Evolutionary conservation across 2,888 invertebrate species (phyloP).

Genomic region (Chesias legatella): DNA sequence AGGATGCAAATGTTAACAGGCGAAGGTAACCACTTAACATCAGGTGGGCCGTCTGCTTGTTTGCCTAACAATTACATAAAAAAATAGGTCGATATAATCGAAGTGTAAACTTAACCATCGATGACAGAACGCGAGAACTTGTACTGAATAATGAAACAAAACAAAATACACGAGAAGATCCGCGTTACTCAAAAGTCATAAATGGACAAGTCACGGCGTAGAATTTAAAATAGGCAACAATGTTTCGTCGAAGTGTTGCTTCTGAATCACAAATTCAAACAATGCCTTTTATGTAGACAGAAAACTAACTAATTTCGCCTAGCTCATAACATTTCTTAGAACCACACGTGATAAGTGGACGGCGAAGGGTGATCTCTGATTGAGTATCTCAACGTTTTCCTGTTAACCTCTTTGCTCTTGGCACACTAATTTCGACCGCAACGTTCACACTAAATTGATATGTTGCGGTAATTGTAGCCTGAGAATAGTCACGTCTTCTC

Average conservation of each 20-base stretch:
- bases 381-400: constrained; percentile 23
- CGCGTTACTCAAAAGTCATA: constrained; percentile 11
- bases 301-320: constrained; percentile 4
- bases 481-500: constrained; percentile 28
- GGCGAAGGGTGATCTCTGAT: constrained; percentile 20
- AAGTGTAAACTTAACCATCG: too few species aligned
- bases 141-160: neutral
- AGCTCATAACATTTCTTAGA: constrained; percentile 11
- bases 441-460: constrained; percentile 27
- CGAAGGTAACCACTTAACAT: too few species aligned
- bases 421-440: constrained; percentile 25
- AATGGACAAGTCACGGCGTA: constrained; percentile 3
- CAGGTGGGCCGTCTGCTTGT: too few species aligned
- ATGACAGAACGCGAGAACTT: neutral
- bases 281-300: constrained; percentile 7
- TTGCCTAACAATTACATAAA: too few species aligned
- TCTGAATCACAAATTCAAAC: constrained; percentile 18
- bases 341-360: constrained; percentile 1
- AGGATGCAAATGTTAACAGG: too few species aligned
- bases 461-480: constrained; percentile 18
- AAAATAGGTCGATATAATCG: too few species aligned
- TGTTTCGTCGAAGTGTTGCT: constrained; percentile 13
- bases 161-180: neutral
- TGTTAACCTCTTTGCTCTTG: constrained; percentile 18
- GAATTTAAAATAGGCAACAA: constrained; percentile 8